Base-by-base conservation (phyloP, 2,797 vertebrate genomes). In the Peromyscus aztecus region DNA sequence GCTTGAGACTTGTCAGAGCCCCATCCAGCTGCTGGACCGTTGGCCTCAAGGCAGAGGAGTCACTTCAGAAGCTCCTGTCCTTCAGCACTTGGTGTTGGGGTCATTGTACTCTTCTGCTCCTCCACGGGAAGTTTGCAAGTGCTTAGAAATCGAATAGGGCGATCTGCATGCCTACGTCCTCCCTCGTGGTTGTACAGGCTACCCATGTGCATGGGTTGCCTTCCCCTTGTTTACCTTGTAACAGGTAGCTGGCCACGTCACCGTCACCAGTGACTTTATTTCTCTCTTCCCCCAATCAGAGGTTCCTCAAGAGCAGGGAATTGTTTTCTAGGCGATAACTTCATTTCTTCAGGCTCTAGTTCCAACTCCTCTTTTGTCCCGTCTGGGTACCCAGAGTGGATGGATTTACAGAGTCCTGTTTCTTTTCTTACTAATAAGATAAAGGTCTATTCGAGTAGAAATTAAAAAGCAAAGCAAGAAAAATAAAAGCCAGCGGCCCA, bases 401-500 rank as follows among this genome's bases (percentile, higher is more conserved):
- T 67, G 81, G 91, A 55, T 63, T 96, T 65, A 43, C 63, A 85
- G 57, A 59, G 27, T 65, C 21, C 4, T 12, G 0, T 46, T 21
- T 78, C 46, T 21, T 82, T 76, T 63, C 76, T 34, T 4, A 6
- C 84, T 87, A 19, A 49, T 19, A 75, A 69, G 88, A 82, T 77
- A 31, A 59, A 59, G 87, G 55, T 81, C 88, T 87, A 4, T 73
- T 69, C 55, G 67, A 95, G 96, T 97, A 75, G 7, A 49, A 94
- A 95, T 85, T 29, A 55, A 91, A 92, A 94, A 77, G 34, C 98
- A 97, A 94, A 98, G 98, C 97, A 98, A 98, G 98, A 93, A 96
- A 98, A 98, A 98, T 97, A 98, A 98, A 98, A 98, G 98, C 97
- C 97, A 97, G 98, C 94, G 97, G 95, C 98, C 98, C 46, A 21